Evolutionary conservation across 2,113 vertebrate genomes (phyloP).

Genomic region (Setophaga kirtlandii): DNA sequence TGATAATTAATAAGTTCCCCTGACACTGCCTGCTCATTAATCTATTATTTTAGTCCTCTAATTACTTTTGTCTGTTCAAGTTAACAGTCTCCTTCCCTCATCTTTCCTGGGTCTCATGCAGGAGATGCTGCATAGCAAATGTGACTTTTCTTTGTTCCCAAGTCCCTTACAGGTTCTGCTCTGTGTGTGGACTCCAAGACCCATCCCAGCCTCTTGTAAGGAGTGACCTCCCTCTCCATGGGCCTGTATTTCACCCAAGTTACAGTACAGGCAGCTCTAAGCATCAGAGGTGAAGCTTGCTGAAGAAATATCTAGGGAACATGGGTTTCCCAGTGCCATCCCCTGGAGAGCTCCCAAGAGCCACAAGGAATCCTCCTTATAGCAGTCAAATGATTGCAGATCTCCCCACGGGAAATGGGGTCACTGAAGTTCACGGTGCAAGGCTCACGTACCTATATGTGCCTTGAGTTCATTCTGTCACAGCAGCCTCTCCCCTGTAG

Average conservation of each 20-base stretch:
- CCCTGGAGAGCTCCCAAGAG: background rate
- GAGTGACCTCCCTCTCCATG: background rate
- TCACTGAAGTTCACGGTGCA: background rate
- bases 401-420: background rate
- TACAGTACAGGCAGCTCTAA: background rate
- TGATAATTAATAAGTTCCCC: constrained; percentile 63
- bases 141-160: background rate
- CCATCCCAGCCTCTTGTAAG: background rate
- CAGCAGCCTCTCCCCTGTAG: background rate
- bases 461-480: background rate
- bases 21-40: constrained; percentile 51
- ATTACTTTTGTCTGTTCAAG: constrained; percentile 68
- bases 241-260: background rate
- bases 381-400: background rate
- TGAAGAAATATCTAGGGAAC: background rate
- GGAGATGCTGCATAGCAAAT: background rate
- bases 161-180: background rate
- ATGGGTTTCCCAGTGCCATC: background rate
- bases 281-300: background rate
- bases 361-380: background rate
- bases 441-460: background rate
- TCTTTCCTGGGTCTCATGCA: background rate
- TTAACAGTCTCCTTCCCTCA: constrained; percentile 41
- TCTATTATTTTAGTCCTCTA: constrained; percentile 56
- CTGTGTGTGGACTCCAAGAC: background rate